These are phyloP conservation scores for Vulpes vulpes DNA, from an alignment of 2,113 vertebrate genomes.

Conservation along the genomic window DNA sequence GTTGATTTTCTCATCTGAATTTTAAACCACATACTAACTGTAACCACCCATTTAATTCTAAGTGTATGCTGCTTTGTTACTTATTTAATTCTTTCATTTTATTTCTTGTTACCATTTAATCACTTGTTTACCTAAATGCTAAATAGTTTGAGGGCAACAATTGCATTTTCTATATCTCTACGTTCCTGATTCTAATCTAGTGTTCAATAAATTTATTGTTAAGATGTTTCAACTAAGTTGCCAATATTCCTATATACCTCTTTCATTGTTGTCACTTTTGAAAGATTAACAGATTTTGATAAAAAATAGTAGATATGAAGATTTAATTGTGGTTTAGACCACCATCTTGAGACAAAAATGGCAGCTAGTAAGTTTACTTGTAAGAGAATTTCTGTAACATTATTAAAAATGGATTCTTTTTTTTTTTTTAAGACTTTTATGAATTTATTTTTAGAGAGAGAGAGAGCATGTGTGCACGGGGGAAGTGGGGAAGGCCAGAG, in stretches of 20 bases:
- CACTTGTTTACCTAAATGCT: not conserved
- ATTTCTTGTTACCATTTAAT: not conserved
- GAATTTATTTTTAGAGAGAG: not conserved
- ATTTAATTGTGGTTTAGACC: not conserved
- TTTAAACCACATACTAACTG: not conserved
- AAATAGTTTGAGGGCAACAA: not conserved
- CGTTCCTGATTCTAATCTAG: not conserved
- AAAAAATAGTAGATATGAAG: not conserved
- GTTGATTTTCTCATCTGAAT: not conserved
- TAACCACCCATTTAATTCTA: not conserved
- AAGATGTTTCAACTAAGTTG: not conserved
- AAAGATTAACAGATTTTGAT: slow-evolving; percentile 18
- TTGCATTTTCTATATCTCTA: not conserved
- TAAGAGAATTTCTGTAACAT: not conserved
- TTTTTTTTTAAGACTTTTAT: not conserved
- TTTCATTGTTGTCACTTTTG: slow-evolving; percentile 45
- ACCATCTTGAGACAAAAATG: slow-evolving; percentile 35
- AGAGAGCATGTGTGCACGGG: not conserved
- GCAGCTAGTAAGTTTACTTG: not conserved
- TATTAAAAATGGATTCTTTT: not conserved
- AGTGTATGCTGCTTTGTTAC: not conserved
- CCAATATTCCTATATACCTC: not conserved
- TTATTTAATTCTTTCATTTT: slow-evolving; percentile 10
- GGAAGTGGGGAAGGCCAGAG: not conserved
- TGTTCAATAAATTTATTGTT: slow-evolving; percentile 17